Base-by-base conservation (phyloP, 1,140 invertebrate genomes). In the Popillia japonica region DNA sequence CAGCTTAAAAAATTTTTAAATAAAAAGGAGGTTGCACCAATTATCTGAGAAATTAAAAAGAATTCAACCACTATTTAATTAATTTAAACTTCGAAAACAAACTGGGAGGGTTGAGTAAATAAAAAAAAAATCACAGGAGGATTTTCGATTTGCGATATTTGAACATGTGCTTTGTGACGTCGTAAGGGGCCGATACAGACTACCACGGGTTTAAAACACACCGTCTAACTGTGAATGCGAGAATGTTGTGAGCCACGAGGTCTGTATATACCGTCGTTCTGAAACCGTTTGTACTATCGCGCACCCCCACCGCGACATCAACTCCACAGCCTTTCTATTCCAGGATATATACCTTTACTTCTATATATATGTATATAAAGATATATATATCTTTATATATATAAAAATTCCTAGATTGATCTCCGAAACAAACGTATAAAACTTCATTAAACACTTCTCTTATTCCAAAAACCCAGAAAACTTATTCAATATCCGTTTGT, bases 161-260 rank as follows among this genome's bases (percentile, higher is more conserved):
- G 10, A 20, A 75, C 74, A 75, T 75, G 74, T 75, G 74, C 74
- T 75, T 75, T 9, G 6, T 34, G 72, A 74, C 27, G 23, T 11
- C 34, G 44, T 48, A 27, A 75, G 40, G 40, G 74, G 40, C 27
- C 14, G 14, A 75, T 40, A 48, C 8, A 14, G 68, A 27, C 61
- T 64, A 27, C 17, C 61, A 64, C 61, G 61, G 61, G 23, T 27
- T 73, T 42, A 42, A 40, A 68, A 23, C 74, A 78, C 77, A 81
- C 80, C 79, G 80, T 82, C 79, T 82, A 78, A 81, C 79, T 78
- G 75, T 77, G 68, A 82, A 78, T 75, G 78, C 82, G 79, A 78
- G 44, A 77, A 75, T 80, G 81, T 81, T 80, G 79, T 83, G 80
- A 81, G 81, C 79, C 80, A 79, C 81, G 81, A 82, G 81, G 82